Base-by-base conservation (phyloP, 2,888 invertebrate genomes). In the Meteorus cinctellus region DNA sequence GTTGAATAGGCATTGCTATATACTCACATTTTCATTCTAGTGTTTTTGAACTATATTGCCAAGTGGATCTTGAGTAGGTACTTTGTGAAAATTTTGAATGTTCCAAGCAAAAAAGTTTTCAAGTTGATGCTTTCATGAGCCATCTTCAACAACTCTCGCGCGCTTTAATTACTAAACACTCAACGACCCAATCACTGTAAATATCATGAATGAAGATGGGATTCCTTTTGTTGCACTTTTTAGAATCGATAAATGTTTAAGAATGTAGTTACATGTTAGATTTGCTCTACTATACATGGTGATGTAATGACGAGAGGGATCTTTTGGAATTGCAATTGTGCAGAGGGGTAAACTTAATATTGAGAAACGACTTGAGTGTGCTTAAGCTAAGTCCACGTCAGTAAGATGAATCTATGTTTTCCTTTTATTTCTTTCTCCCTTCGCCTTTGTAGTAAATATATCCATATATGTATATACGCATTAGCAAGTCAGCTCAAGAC, bases 321-420 rank as follows among this genome's bases (percentile, higher is more conserved):
- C 68, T 80, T 77, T 73, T 29, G 63, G 29, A 63, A 68, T 62
- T 77, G 77, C 72, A 68, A 74, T 72, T 70, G 76, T 79, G 29
- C 55, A 19, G 65, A 69, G 60, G 78, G 77, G 71, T 12, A 60
- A 81, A 80, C 77, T 80, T 80, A 79, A 81, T 81, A 80, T 81
- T 81, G 80, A 81, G 78, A 79, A 80, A 79, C 74, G 80, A 79
- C 73, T 75, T 36, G 36, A 59, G 75, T 76, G 34, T 73, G 80
- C 80, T 80, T 78, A 79, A 69, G 75, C 63, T 63, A 77, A 81
- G 79, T 80, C 80, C 80, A 76, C 75, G 77, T 70, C 73, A 72
- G 62, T 74, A 81, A 81, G 80, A 81, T 80, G 80, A 80, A 81
- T 81, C 78, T 80, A 73, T 78, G 77, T 69, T 70, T 77, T 78